These are phyloP conservation scores for Stenurella melanura DNA, from an alignment of 2,888 invertebrate species.

Conservation along the genomic window DNA sequence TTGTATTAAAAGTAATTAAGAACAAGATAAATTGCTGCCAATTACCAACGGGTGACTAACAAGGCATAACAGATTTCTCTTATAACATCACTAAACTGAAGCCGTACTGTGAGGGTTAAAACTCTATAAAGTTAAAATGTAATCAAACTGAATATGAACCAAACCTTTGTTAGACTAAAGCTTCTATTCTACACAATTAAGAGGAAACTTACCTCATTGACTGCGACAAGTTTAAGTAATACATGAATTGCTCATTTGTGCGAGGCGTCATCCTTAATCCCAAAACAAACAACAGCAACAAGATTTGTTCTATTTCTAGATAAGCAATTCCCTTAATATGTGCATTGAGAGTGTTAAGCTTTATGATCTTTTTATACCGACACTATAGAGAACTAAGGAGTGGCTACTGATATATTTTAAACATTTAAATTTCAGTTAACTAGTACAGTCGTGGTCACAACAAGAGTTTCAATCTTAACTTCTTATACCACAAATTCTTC, in stretches of 20 bases:
- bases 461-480: too few species aligned
- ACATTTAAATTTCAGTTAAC: too few species aligned
- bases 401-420: too few species aligned
- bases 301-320: too few species aligned
- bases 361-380: too few species aligned
- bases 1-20: too few species aligned
- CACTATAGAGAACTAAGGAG: too few species aligned
- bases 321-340: too few species aligned
- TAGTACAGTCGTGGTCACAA: too few species aligned
- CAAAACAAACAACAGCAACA: too few species aligned
- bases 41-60: not conserved
- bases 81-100: not conserved
- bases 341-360: too few species aligned
- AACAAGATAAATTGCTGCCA: not conserved
- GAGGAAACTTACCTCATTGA: not conserved
- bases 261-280: not conserved
- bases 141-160: not conserved
- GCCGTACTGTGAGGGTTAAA: not conserved
- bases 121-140: not conserved
- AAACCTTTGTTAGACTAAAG: not conserved
- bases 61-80: not conserved
- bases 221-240: not conserved
- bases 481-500: too few species aligned
- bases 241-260: not conserved
- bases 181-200: not conserved